Conservation (phyloP, 1,140 invertebrate genomes). For the Penaeus japonicus region DNA sequence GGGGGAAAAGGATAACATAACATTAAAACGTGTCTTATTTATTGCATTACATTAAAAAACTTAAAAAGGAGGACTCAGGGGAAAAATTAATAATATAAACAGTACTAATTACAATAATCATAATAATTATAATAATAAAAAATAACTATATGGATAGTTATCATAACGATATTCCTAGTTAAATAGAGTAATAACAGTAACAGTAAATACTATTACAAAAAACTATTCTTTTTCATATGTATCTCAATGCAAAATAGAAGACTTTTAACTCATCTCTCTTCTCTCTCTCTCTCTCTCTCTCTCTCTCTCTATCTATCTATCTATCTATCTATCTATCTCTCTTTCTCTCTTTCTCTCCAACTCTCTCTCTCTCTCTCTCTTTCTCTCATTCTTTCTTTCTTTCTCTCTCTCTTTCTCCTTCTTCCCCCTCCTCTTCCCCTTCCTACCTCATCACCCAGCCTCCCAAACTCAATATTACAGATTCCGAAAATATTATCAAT, state of each 20-base stretch:
- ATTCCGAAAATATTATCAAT: too few species aligned
- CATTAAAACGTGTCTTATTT: constrained; percentile 33
- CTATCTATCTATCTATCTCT: background rate
- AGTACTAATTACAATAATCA: constrained; percentile 32
- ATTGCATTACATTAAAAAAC: constrained; percentile 38
- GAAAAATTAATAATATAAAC: background rate
- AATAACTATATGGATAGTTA: constrained; percentile 30
- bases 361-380: background rate
- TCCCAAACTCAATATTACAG: too few species aligned
- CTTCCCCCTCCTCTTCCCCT: too few species aligned
- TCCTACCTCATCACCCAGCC: too few species aligned
- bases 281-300: too few species aligned
- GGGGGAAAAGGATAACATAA: constrained; percentile 16
- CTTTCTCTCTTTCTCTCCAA: background rate
- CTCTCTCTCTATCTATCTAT: background rate
- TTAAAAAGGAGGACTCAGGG: background rate
- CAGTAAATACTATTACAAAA: constrained; percentile 43
- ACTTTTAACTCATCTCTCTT: background rate
- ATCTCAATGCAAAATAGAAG: constrained; percentile 42
- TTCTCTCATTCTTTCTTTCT: too few species aligned
- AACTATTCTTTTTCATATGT: background rate
- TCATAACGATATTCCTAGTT: constrained; percentile 46
- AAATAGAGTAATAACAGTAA: constrained; percentile 46
- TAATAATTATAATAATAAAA: constrained; percentile 37
- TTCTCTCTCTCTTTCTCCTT: too few species aligned